A percentile compares a stretch with the other conserved stretches of the same genome.
These are phyloP conservation scores for Eupithecia insigniata DNA, from an alignment of 2,888 invertebrate species.

Conservation along the genomic window DNA sequence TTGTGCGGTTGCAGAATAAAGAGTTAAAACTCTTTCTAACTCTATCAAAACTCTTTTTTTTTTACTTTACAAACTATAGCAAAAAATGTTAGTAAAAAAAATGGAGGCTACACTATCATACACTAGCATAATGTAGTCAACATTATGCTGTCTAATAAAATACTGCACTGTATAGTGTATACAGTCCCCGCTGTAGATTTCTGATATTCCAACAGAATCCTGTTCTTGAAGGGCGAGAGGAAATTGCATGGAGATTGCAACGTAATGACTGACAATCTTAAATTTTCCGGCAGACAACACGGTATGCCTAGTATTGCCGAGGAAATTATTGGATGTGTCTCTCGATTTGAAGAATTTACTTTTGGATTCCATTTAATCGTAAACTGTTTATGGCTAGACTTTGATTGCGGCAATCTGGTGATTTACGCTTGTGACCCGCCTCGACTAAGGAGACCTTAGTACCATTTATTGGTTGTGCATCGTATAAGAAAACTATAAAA, in stretches of 20 bases:
- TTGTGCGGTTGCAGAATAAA: no score
- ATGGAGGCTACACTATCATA: not conserved
- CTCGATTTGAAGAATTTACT: conserved; percentile 13
- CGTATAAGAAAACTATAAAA: no score
- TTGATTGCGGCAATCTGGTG: conserved; percentile 1
- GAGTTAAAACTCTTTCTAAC: no score
- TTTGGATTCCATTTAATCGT: conserved; percentile 16
- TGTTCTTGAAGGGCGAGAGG: conserved; percentile 21
- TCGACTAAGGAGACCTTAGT: no score
- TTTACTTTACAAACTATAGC: not conserved
- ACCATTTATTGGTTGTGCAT: no score
- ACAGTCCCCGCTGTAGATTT: not conserved
- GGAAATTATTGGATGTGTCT: conserved; percentile 23
- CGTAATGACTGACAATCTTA: conserved; percentile 36
- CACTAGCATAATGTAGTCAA: no score
- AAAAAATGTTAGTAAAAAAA: not conserved
- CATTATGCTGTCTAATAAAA: conserved; percentile 3
- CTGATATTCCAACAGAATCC: conserved; percentile 9
- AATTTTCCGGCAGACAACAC: conserved; percentile 34
- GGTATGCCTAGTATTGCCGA: conserved; percentile 12
- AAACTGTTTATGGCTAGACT: not conserved
- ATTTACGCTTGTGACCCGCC: not conserved
- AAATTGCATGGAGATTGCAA: conserved; percentile 39
- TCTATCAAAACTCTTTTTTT: no score
- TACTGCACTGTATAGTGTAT: not conserved